Evolutionary conservation across 2,797 vertebrate genomes (phyloP).

Genomic region (Amphiprion clarkii): DNA sequence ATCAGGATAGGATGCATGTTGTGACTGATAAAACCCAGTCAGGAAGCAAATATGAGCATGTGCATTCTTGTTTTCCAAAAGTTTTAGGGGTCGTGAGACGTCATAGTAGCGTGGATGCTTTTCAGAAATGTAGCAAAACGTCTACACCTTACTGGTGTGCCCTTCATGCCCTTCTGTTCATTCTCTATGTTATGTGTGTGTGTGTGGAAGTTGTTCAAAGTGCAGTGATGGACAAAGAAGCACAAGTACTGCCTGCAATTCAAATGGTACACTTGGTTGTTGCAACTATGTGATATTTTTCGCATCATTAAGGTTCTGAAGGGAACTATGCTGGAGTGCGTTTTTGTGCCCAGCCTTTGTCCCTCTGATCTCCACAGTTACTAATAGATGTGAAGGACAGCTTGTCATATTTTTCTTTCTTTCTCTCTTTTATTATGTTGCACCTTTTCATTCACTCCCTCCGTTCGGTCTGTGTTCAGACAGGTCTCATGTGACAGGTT

Average conservation of each 20-base stretch:
- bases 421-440: conserved; percentile 42
- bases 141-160: too few species aligned
- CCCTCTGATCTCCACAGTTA: conserved; percentile 49
- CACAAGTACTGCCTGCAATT: background rate
- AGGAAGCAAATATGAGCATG: too few species aligned
- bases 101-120: too few species aligned
- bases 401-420: conserved; percentile 42
- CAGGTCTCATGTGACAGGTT: conserved; percentile 46
- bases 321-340: conserved; percentile 3
- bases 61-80: too few species aligned
- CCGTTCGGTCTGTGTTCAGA: conserved; percentile 39
- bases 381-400: conserved; percentile 47
- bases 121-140: too few species aligned
- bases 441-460: conserved; percentile 15
- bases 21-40: too few species aligned
- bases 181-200: too few species aligned
- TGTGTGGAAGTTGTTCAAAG: too few species aligned
- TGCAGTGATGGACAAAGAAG: background rate
- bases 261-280: background rate
- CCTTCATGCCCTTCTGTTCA: too few species aligned
- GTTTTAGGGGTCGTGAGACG: too few species aligned
- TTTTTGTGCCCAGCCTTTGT: conserved; percentile 1
- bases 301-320: conserved; percentile 1
- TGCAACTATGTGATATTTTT: background rate
- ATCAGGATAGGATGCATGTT: too few species aligned